Evolutionary conservation across 2,113 vertebrate species (phyloP).

Genomic region (Cryptoleucopteryx plumbea): DNA sequence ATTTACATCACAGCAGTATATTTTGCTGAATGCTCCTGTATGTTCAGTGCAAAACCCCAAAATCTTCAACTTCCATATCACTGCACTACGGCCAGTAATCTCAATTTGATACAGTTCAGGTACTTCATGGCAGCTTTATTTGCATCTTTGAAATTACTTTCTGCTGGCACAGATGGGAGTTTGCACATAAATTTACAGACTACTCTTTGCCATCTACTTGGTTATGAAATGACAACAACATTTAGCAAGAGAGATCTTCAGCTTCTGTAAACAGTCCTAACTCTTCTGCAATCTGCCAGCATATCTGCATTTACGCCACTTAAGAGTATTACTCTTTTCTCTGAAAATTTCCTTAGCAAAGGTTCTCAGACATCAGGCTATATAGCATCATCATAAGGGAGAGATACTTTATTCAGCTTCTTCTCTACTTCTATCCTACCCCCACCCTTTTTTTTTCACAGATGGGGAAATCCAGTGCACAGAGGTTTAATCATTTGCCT

Average conservation of each 20-base stretch:
- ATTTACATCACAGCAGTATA: not conserved
- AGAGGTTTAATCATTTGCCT: not conserved
- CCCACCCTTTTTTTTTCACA: not conserved
- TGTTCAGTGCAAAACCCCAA: not conserved
- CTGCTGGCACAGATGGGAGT: slow-evolving; percentile 13
- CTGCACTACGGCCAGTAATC: not conserved
- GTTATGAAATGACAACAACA: not conserved
- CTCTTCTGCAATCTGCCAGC: not conserved
- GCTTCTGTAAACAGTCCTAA: slow-evolving; percentile 8
- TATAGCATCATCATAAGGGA: not conserved
- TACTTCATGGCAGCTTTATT: not conserved
- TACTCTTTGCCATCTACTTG: slow-evolving; percentile 19
- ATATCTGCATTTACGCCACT: not conserved
- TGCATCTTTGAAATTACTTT: not conserved
- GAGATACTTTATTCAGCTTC: not conserved
- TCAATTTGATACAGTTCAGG: not conserved
- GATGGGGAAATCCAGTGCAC: not conserved
- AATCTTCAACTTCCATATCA: not conserved
- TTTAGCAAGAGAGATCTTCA: slow-evolving; percentile 31
- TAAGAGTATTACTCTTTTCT: not conserved
- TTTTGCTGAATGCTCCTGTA: not conserved
- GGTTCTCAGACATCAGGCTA: not conserved
- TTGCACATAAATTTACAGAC: slow-evolving; percentile 29
- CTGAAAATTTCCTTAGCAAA: not conserved
- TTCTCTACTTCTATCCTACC: not conserved